A percentile compares a stretch with the other conserved stretches of the same genome.
Conservation (phyloP, 2,888 invertebrate genomes). For the Adelphocoris suturalis region DNA sequence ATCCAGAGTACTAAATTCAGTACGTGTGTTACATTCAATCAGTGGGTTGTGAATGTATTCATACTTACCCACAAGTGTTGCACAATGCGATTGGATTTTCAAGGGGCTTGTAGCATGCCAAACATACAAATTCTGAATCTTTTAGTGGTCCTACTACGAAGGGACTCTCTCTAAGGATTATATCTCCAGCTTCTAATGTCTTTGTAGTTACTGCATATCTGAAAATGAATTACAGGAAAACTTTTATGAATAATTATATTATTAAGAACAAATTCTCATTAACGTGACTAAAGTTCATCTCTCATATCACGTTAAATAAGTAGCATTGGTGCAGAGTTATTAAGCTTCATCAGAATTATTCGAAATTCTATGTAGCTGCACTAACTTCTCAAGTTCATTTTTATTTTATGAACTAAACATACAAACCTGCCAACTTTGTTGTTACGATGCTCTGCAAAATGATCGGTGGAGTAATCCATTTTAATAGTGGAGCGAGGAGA, state of each 20-base stretch:
- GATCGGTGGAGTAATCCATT: constrained; percentile 49
- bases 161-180: constrained; percentile 86
- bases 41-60: no score
- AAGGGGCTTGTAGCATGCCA: constrained; percentile 86
- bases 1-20: no score
- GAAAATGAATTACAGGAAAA: neutral
- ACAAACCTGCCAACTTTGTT: constrained; percentile 55
- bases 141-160: constrained; percentile 89
- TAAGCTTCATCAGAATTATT: no score
- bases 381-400: no score
- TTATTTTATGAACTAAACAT: neutral
- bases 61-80: constrained; percentile 80
- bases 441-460: constrained; percentile 59
- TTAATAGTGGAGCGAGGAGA: neutral
- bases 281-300: no score
- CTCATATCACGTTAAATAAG: no score
- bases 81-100: constrained; percentile 83
- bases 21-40: no score
- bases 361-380: no score
- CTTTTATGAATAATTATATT: neutral
- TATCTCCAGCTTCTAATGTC: constrained; percentile 84
- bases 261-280: no score
- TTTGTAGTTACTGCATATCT: constrained; percentile 84
- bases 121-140: constrained; percentile 84
- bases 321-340: no score